phyloP scores from a whole-genome alignment of 2,797 vertebrate species.

The Borostomias antarcticus region DNA sequence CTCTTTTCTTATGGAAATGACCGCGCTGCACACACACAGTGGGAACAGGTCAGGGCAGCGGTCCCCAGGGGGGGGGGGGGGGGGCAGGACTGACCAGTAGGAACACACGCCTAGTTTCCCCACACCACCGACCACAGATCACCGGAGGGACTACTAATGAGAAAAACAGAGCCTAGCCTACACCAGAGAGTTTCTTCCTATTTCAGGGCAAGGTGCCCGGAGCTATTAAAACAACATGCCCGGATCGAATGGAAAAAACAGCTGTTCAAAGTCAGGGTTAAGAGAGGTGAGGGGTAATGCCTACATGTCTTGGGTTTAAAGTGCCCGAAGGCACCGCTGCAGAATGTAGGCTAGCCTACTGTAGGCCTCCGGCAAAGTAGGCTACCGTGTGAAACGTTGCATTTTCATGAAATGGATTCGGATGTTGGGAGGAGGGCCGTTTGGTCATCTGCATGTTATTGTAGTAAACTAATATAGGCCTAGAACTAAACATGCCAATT shows the following conservation, averaged over 20 bases:
- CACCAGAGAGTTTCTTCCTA: slow-evolving; percentile 50
- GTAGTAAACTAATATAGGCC: too few relatives aligned
- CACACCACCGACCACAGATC: slow-evolving; percentile 42
- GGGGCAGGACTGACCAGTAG: slow-evolving; percentile 68
- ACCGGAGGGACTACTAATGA: slow-evolving; percentile 67
- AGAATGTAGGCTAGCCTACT: too few relatives aligned
- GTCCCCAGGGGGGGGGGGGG: too few relatives aligned
- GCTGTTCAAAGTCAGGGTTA: slow-evolving; percentile 72
- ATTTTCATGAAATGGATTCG: too few relatives aligned
- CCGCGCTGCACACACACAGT: slow-evolving; percentile 40
- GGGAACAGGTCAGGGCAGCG: slow-evolving; percentile 71
- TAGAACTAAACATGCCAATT: background rate
- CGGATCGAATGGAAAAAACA: slow-evolving; percentile 71
- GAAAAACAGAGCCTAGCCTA: slow-evolving; percentile 61
- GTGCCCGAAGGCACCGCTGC: too few relatives aligned
- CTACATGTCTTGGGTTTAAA: slow-evolving; percentile 43
- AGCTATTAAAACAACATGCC: slow-evolving; percentile 69
- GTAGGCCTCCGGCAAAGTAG: too few relatives aligned
- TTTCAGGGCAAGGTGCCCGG: slow-evolving; percentile 73
- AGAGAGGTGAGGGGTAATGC: slow-evolving; percentile 71
- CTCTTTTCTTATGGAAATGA: slow-evolving; percentile 76
- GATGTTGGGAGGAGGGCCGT: too few relatives aligned
- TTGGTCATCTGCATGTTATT: too few relatives aligned
- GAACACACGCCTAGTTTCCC: slow-evolving; percentile 39
- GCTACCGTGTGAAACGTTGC: too few relatives aligned